Base-by-base conservation (phyloP, 2,113 vertebrate genomes). In the Anthoscopus minutus region DNA sequence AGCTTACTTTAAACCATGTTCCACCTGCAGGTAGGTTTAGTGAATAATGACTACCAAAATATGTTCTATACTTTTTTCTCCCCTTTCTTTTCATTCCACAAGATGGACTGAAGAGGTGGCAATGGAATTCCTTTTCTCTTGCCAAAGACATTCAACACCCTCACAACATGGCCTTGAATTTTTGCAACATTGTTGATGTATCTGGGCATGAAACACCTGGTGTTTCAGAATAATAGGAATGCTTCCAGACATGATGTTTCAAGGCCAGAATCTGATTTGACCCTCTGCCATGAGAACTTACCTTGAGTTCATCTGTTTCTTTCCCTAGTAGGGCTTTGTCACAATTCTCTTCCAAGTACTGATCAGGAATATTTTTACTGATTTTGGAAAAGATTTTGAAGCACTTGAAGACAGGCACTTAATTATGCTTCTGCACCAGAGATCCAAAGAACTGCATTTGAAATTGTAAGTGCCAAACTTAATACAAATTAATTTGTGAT, bases 21-120 rank as follows among this genome's bases (percentile, higher is more conserved):
- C 14, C 10, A 81, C 19, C 11, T 62, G 4, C 74, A 42, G 47
- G n/a, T 40, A 70, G 19, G 19, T 69, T 81, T 44, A 74, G 35
- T 53, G 70, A 78, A 74, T 57, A 79, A 37, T 28, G 11, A 20
- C 31, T 70, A 65, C 6, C 21, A 78, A 78, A 89, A 61, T 28
- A 58, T 2, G 2, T 31, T 61, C 4, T 10, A 6, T 7, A 8
- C 2, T 35, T 62, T 48, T n/a, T 28, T 10, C 2, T n/a, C 5
- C 5, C 7, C 3, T 54, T 53, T 23, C 2, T 35, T 54, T 57
- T 42, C 10, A 15, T 65, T 56, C 9, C 8, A 8, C 7, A 25
- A 23, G 25, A 13, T 60, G 33, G 13, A n/a, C 25, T 54, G 48
- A 78, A 53, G 4, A 58, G 2, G 6, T 37, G 10, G 4, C 37